Evolutionary conservation across 2,113 vertebrate genomes (phyloP).

Genomic region (Terrapene triunguis): DNA sequence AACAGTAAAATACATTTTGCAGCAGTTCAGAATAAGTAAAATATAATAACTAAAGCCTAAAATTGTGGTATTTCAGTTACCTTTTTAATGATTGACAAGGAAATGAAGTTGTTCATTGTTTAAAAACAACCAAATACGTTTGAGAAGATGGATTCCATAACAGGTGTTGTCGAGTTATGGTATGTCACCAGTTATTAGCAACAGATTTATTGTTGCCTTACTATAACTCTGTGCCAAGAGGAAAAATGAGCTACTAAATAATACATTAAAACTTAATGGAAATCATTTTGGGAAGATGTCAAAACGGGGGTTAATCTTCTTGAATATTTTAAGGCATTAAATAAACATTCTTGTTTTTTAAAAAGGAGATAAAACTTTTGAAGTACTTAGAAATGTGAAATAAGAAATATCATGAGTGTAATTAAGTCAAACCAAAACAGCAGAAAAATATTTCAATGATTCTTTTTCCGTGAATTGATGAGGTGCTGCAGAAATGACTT

Average conservation of each 20-base stretch:
- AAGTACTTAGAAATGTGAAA: not conserved
- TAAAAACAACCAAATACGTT: not conserved
- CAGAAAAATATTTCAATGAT: not conserved
- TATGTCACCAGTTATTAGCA: not conserved
- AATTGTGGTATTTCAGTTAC: not conserved
- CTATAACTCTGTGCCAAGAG: not conserved
- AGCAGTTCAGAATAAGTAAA: not conserved
- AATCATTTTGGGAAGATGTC: not conserved
- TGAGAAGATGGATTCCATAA: not conserved
- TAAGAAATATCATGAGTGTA: not conserved
- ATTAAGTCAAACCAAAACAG: not conserved
- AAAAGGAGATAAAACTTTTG: not conserved
- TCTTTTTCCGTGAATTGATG: not conserved
- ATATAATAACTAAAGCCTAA: not conserved
- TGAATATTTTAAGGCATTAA: not conserved
- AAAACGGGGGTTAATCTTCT: not conserved
- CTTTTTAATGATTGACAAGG: not conserved
- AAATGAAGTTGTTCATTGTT: not conserved
- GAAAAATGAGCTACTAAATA: not conserved
- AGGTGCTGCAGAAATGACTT: not conserved
- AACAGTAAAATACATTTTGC: not conserved
- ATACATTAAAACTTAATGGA: not conserved
- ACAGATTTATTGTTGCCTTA: not conserved
- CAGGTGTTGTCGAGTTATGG: not conserved
- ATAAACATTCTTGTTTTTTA: not conserved